These are phyloP conservation scores for Ranitomeya variabilis DNA, from an alignment of 2,113 vertebrate species.

Conservation along the genomic window DNA sequence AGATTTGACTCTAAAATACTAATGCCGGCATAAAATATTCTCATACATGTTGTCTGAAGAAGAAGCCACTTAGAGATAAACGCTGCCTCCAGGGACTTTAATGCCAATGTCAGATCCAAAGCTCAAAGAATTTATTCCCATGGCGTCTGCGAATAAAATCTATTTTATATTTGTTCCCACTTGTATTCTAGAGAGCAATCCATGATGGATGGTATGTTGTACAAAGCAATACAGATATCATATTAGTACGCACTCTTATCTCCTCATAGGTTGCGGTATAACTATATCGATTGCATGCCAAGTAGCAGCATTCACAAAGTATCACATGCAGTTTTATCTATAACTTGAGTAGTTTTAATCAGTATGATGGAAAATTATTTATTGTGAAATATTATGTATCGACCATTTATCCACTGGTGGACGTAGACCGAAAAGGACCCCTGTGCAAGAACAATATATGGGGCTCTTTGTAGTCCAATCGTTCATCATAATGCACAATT, in stretches of 20 bases:
- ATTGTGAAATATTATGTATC: too few species aligned
- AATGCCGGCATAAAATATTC: constrained; percentile 27
- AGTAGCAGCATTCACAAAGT: too few species aligned
- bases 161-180: constrained; percentile 3
- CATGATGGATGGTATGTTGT: not conserved
- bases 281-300: too few species aligned
- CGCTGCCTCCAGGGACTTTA: not conserved
- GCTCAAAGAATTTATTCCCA: constrained; percentile 6
- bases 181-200: not conserved
- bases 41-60: not conserved
- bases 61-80: constrained; percentile 32
- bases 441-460: too few species aligned
- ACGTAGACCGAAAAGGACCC: too few species aligned
- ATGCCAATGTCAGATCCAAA: constrained; percentile 18
- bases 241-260: not conserved
- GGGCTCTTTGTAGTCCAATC: too few species aligned
- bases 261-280: not conserved
- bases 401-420: too few species aligned
- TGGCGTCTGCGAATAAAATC: not conserved
- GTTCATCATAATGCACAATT: too few species aligned
- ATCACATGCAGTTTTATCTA: too few species aligned
- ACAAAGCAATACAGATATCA: not conserved
- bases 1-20: not conserved
- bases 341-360: too few species aligned
- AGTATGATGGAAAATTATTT: too few species aligned